Evolutionary conservation across 2,888 invertebrate species (phyloP).

Genomic region (Leucozona laternaria): DNA sequence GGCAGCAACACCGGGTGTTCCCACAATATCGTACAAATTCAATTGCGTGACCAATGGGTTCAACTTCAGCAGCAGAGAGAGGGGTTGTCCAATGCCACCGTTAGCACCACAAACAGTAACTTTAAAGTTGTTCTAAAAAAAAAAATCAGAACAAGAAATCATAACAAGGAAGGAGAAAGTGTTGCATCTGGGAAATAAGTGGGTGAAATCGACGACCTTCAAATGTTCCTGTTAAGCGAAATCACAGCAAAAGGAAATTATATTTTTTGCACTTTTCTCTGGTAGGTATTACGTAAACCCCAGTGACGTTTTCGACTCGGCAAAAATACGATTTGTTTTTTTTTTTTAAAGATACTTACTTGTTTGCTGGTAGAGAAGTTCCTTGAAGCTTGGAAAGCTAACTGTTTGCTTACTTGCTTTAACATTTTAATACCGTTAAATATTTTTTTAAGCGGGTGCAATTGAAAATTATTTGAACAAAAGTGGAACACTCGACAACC

Average conservation of each 20-base stretch:
- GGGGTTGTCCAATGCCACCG: constrained; percentile 99
- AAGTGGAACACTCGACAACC: constrained; percentile 43
- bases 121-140: constrained; percentile 90
- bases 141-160: neutral
- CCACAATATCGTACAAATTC: constrained; percentile 96
- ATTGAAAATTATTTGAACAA: constrained; percentile 23
- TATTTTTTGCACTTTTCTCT: constrained; percentile 8
- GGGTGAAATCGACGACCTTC: constrained; percentile 19
- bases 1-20: constrained; percentile 98
- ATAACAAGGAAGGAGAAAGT: neutral
- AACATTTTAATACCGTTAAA: constrained; percentile 85
- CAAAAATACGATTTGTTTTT: constrained; percentile 10
- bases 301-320: constrained; percentile 7
- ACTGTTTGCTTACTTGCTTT: constrained; percentile 87
- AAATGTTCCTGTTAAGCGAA: constrained; percentile 3
- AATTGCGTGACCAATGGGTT: constrained; percentile 93
- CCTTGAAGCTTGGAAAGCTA: constrained; percentile 86
- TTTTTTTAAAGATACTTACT: constrained; percentile 81
- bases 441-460: constrained; percentile 31
- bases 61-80: constrained; percentile 95
- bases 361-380: constrained; percentile 86
- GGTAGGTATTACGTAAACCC: constrained; percentile 60
- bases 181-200: neutral
- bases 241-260: neutral
- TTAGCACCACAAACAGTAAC: constrained; percentile 98